Percentiles rank a stretch among this genome's conserved stretches.
phyloP scores from a whole-genome alignment of 23 tunicate species.

The Ciona savignyi region DNA sequence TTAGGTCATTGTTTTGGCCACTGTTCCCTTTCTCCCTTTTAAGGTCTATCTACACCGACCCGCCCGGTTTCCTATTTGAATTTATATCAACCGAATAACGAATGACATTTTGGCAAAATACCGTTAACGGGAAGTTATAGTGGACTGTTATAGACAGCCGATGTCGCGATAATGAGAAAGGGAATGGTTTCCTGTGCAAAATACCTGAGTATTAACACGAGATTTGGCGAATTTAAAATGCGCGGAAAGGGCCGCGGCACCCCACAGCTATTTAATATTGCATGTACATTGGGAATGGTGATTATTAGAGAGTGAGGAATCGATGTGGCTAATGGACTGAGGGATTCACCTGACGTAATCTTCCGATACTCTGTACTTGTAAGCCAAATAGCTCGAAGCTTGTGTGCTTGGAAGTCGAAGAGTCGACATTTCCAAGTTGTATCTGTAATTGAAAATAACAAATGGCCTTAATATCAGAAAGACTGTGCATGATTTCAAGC shows the following conservation, averaged over 20 bases:
- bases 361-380: slow-evolving; percentile 71
- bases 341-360: slow-evolving; percentile 59
- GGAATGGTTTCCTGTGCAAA: no score
- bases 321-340: background rate
- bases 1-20: no score
- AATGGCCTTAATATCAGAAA: no score
- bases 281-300: background rate
- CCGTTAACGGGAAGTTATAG: no score
- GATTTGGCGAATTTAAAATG: background rate
- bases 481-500: no score
- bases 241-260: background rate
- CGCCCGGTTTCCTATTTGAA: no score
- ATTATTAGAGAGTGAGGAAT: background rate
- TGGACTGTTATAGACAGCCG: no score
- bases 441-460: slow-evolving; percentile 58
- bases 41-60: no score
- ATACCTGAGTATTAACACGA: background rate
- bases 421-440: slow-evolving; percentile 80
- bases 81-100: no score
- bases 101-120: no score
- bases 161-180: no score
- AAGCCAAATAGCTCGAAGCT: slow-evolving; percentile 70
- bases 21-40: no score
- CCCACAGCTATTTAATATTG: background rate
- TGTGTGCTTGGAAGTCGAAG: slow-evolving; percentile 81